These are phyloP conservation scores for Cremastobaeus sp. DNA, from an alignment of 2,888 invertebrate species.

Conservation along the genomic window DNA sequence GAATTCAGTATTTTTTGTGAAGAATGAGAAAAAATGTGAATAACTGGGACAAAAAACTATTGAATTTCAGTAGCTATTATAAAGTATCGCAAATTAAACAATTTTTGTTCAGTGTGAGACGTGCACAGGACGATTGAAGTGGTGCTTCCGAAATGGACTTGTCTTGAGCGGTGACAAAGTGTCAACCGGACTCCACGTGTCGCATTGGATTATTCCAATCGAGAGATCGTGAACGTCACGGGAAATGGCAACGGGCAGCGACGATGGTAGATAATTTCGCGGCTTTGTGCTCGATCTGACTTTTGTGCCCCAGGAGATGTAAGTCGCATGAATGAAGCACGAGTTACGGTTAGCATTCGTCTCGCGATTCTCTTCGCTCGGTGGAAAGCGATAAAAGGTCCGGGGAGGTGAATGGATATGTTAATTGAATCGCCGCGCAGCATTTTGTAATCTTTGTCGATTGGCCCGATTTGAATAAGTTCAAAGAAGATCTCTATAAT, in stretches of 20 bases:
- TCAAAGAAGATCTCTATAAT: too few species aligned
- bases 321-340: not conserved
- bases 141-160: too few species aligned
- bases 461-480: constrained; percentile 32
- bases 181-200: too few species aligned
- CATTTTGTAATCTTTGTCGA: constrained; percentile 37
- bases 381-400: constrained; percentile 46
- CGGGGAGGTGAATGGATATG: constrained; percentile 45
- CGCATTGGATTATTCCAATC: constrained; percentile 19
- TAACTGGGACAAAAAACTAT: too few species aligned
- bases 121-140: too few species aligned
- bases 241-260: constrained; percentile 62
- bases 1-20: not conserved
- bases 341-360: constrained; percentile 47
- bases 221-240: constrained; percentile 49
- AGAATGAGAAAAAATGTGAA: not conserved
- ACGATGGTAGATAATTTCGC: constrained; percentile 69
- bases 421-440: constrained; percentile 38
- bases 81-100: too few species aligned
- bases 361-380: constrained; percentile 59
- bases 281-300: constrained; percentile 50
- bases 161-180: too few species aligned
- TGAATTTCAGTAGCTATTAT: too few species aligned
- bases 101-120: too few species aligned
- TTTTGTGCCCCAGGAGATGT: constrained; percentile 51